Percentiles rank a stretch among this genome's conserved stretches.
phyloP scores from a whole-genome alignment of 2,888 invertebrate species.

The Cantharis rufa region DNA sequence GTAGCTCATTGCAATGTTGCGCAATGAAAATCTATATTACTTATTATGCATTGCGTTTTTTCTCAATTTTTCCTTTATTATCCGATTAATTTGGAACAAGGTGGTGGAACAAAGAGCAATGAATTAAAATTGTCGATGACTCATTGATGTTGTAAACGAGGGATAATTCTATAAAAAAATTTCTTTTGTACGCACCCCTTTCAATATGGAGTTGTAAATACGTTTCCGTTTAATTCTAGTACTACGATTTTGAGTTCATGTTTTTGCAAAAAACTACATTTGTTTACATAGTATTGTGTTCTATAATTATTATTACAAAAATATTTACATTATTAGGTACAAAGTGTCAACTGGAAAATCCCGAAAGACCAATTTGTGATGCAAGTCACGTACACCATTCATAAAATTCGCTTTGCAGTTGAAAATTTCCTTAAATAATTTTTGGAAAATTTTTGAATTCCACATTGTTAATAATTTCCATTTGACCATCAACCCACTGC shows the following conservation, averaged over 20 bases:
- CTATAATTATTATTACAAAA: not conserved
- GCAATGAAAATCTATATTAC: not conserved
- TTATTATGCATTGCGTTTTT: not conserved
- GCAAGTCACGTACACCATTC: not conserved
- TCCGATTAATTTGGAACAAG: conserved; percentile 25
- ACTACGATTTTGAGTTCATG: not conserved
- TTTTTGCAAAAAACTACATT: not conserved
- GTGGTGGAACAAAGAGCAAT: conserved; percentile 11
- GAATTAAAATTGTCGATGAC: conserved; percentile 21
- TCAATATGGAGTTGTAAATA: not conserved
- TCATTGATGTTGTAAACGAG: conserved; percentile 25
- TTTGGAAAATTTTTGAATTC: not conserved
- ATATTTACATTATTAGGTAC: not conserved
- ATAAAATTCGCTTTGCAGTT: not conserved
- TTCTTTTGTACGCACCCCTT: conserved; percentile 1
- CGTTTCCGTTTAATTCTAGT: not conserved
- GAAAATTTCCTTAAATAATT: not conserved
- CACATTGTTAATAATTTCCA: no score
- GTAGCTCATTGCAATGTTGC: not conserved
- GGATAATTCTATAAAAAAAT: conserved; percentile 24
- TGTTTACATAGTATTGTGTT: not conserved
- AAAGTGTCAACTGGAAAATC: not conserved
- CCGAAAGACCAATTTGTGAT: not conserved
- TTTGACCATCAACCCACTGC: no score
- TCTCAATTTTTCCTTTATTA: conserved; percentile 16